Evolutionary conservation across 1,140 invertebrate genomes (phyloP).

Genomic region (Tetranychus urticae): DNA sequence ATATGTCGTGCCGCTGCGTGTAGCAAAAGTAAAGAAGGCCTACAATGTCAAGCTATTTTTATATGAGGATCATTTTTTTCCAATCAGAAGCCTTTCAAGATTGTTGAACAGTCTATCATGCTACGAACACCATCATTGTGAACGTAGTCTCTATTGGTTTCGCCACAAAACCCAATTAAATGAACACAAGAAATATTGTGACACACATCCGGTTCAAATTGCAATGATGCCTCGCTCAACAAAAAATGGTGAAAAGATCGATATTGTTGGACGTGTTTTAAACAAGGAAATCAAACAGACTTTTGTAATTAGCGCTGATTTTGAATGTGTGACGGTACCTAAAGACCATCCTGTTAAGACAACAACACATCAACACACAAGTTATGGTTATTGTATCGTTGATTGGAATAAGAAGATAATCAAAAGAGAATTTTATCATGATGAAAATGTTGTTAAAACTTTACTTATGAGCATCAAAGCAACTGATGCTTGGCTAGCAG

Average conservation of each 20-base stretch:
- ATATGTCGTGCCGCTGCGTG: background rate
- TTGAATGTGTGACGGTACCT: background rate
- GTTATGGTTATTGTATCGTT: background rate
- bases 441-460: background rate
- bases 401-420: background rate
- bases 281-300: background rate
- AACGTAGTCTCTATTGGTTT: background rate
- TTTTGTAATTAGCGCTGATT: background rate
- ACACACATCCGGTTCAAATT: background rate
- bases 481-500: background rate
- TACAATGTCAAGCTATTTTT: constrained; percentile 4
- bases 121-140: background rate
- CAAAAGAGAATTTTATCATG: background rate
- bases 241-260: background rate
- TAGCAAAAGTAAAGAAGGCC: background rate
- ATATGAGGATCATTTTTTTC: background rate
- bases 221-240: background rate
- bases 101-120: background rate
- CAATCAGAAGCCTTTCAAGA: background rate
- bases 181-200: background rate
- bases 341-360: background rate
- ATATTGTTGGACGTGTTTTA: background rate
- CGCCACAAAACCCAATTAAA: background rate
- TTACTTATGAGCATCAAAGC: background rate
- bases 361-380: background rate